Percentiles rank a stretch among this genome's conserved stretches.
phyloP scores from a whole-genome alignment of 2,888 invertebrate genomes.

The Heliconius hortense region DNA sequence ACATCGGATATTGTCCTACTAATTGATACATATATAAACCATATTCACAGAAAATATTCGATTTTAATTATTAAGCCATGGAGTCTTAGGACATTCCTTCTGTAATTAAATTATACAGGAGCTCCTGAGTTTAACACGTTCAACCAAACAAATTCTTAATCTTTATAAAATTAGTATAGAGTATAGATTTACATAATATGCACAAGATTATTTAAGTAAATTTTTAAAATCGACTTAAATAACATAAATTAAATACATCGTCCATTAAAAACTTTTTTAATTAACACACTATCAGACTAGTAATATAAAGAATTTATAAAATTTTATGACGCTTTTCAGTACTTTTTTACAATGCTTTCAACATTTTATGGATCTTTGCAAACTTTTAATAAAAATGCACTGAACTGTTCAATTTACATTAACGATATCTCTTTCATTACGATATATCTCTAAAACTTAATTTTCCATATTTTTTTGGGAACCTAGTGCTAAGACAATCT shows the following conservation, averaged over 20 bases:
- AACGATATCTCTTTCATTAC: no score
- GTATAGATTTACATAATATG: not conserved
- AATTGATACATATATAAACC: no score
- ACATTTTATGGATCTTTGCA: constrained; percentile 27
- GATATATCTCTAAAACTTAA: no score
- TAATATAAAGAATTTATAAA: constrained; percentile 22
- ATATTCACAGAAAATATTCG: no score
- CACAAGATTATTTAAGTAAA: not conserved
- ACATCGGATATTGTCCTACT: no score
- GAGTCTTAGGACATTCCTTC: no score
- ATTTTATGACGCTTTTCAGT: constrained; percentile 18
- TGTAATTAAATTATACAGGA: no score
- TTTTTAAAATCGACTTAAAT: not conserved
- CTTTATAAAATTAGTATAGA: not conserved
- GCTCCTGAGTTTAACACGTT: no score
- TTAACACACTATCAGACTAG: constrained; percentile 7
- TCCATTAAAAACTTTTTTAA: constrained; percentile 13
- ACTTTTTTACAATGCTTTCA: constrained; percentile 25
- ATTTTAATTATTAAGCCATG: no score
- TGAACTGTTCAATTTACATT: not conserved
- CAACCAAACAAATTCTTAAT: not conserved
- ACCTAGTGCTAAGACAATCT: no score
- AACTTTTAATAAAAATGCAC: constrained; percentile 23
- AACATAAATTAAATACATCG: not conserved
- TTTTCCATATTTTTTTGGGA: no score